These are phyloP conservation scores for Ptychobarbus kaznakovi DNA, from an alignment of 2,797 vertebrate genomes.

Conservation along the genomic window DNA sequence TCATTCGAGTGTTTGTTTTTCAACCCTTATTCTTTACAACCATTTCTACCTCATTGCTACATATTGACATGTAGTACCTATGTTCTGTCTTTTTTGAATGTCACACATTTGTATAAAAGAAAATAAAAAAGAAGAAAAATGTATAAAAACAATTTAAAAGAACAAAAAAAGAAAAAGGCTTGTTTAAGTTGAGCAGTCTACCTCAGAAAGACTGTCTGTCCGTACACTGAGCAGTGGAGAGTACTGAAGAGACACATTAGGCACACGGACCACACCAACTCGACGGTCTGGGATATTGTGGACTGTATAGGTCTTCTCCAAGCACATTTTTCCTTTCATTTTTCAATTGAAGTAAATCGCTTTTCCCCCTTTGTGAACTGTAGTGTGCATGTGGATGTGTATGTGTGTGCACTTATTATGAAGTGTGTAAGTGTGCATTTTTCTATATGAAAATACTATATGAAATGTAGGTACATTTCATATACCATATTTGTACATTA, in stretches of 20 bases:
- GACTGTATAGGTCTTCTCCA: conserved; percentile 86
- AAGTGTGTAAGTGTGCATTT: conserved; percentile 73
- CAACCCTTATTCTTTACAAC: conserved; percentile 91
- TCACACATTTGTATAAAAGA: conserved; percentile 92
- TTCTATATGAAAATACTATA: conserved; percentile 67
- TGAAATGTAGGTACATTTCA: conserved; percentile 76
- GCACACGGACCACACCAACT: conserved; percentile 81
- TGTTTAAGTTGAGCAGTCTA: conserved; percentile 96
- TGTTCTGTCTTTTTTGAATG: conserved; percentile 98
- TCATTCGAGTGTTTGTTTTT: conserved; percentile 79
- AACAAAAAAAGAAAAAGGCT: conserved; percentile 71
- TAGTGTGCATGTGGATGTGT: conserved; percentile 78
- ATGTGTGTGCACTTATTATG: conserved; percentile 77
- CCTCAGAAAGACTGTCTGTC: conserved; percentile 98
- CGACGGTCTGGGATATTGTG: conserved; percentile 74
- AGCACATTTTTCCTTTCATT: conserved; percentile 73
- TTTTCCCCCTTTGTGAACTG: conserved; percentile 79
- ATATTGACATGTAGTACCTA: conserved; percentile 99
- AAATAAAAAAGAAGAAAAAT: conserved; percentile 67
- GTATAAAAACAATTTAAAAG: conserved; percentile 64
- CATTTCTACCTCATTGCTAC: conserved; percentile 99
- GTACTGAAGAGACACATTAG: conserved; percentile 82
- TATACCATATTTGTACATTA: conserved; percentile 78
- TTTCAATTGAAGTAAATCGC: conserved; percentile 70
- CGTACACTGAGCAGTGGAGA: conserved; percentile 88